Conservation (phyloP, 2,888 invertebrate species). For the Melinaea menophilus region DNA sequence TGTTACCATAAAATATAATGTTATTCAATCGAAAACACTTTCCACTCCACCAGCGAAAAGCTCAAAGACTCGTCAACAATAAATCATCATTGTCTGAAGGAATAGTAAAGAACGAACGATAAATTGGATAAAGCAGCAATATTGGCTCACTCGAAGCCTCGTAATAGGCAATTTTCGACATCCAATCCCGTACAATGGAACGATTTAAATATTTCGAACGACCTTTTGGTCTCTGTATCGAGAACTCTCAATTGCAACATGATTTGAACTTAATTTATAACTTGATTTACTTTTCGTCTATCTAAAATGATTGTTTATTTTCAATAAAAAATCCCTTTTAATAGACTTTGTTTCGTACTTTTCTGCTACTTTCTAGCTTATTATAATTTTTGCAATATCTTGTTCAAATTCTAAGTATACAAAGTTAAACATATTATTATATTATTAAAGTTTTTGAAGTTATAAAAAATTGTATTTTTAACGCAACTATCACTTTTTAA, state of each 20-base stretch:
- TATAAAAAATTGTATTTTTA: no score
- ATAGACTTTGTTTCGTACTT: not conserved
- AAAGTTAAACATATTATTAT: no score
- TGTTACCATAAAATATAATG: conserved; percentile 2
- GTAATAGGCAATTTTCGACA: conserved; percentile 75
- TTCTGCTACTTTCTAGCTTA: no score
- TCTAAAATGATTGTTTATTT: not conserved
- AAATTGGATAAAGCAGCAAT: conserved; percentile 74
- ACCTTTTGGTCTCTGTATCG: conserved; percentile 35
- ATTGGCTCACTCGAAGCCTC: conserved; percentile 58
- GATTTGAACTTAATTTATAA: conserved; percentile 12
- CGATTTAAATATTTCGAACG: conserved; percentile 64
- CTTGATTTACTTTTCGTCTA: conserved; percentile 1
- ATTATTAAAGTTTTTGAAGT: no score
- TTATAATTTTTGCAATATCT: no score
- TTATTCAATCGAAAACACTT: conserved; percentile 13
- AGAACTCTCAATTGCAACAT: conserved; percentile 19
- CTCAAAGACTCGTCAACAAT: conserved; percentile 28
- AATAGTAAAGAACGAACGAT: conserved; percentile 64
- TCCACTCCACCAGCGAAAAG: conserved; percentile 9
- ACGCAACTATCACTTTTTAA: no score
- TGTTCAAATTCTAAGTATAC: no score
- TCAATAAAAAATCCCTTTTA: not conserved
- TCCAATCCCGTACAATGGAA: conserved; percentile 62
- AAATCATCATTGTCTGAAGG: conserved; percentile 52